A percentile compares a stretch with the other conserved stretches of the same genome.
These are phyloP conservation scores for Leptopilina clavipes DNA, from an alignment of 1,140 invertebrate species.

Conservation along the genomic window DNA sequence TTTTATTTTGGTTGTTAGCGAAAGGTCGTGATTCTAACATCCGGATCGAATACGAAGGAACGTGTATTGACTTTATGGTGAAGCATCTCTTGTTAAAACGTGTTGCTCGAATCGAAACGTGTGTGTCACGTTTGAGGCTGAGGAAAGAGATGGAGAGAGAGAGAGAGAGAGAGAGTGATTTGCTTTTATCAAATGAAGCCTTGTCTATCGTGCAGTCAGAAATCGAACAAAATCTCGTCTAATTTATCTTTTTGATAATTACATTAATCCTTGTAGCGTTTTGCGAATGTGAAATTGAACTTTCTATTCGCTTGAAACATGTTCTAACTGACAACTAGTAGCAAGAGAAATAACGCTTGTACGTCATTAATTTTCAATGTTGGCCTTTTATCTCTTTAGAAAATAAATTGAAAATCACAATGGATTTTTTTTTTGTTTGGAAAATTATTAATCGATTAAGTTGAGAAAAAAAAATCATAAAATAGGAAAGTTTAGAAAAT, in stretches of 20 bases:
- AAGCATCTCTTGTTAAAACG: conserved; percentile 19
- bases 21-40: conserved; percentile 15
- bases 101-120: neutral
- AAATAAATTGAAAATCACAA: too few species aligned
- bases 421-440: too few species aligned
- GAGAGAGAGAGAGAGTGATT: neutral
- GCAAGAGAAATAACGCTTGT: too few species aligned
- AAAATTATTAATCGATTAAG: too few species aligned
- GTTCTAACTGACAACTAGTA: neutral
- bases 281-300: neutral
- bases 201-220: conserved; percentile 5
- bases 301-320: neutral
- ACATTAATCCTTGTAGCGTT: neutral
- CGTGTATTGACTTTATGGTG: neutral
- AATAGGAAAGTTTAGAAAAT: too few species aligned
- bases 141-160: neutral
- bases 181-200: conserved; percentile 7
- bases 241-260: conserved; percentile 5
- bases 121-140: neutral
- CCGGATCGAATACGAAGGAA: neutral
- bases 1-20: neutral
- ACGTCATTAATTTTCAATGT: neutral
- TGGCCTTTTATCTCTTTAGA: too few species aligned
- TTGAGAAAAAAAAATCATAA: too few species aligned
- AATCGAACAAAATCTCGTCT: neutral